Conservation (phyloP, 2,888 invertebrate species). For the Saturnia pavonia region DNA sequence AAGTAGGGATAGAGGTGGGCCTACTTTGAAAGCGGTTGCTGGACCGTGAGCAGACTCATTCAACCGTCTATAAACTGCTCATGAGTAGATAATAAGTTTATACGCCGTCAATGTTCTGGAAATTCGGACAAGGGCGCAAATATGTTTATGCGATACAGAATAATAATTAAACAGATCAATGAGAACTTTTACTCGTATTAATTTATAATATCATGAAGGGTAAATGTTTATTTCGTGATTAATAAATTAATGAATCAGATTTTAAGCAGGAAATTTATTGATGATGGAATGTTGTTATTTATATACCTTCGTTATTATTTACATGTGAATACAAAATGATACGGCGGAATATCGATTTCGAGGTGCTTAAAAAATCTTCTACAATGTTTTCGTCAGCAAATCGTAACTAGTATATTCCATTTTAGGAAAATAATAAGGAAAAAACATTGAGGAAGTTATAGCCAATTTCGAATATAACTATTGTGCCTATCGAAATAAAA, state of each 20-base stretch:
- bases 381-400: too few species aligned
- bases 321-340: too few species aligned
- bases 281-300: too few species aligned
- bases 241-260: neutral
- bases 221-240: neutral
- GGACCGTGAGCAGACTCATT: constrained; percentile 63
- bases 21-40: constrained; percentile 68
- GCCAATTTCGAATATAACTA: too few species aligned
- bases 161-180: constrained; percentile 6
- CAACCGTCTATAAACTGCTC: constrained; percentile 60
- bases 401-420: too few species aligned
- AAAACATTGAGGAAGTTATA: too few species aligned
- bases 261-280: neutral
- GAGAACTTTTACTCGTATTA: constrained; percentile 1
- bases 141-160: constrained; percentile 36
- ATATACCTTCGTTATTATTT: too few species aligned
- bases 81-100: constrained; percentile 64
- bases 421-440: too few species aligned
- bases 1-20: constrained; percentile 35
- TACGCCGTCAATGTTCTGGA: constrained; percentile 64
- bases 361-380: too few species aligned
- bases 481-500: too few species aligned
- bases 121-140: constrained; percentile 72
- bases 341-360: too few species aligned
- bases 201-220: neutral